Base-by-base conservation (phyloP, 2,888 invertebrate genomes). In the Empis livida region DNA sequence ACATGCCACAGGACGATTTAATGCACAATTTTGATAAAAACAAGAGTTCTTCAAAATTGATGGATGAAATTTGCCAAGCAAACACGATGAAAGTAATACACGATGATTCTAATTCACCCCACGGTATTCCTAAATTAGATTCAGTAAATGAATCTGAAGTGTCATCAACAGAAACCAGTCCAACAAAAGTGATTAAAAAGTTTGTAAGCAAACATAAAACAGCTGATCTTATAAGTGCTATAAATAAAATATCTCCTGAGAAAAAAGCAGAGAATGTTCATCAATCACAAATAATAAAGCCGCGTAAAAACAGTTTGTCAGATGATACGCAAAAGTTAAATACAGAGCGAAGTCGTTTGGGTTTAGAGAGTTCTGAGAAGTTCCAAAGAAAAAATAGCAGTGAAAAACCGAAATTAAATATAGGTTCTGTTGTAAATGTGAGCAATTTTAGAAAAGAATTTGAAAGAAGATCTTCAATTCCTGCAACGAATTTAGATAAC, bases 361-460 rank as follows among this genome's bases (percentile, higher is more conserved):
- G 79, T 51, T 78, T 82, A 53, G 82, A 82, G 60, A 78, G 78
- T 0, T 80, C 80, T 1, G 82, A 82, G 60, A 80, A 80, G 61
- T 81, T 82, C 61, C 79, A 79, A 59, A 79, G 75, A 51, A 67
- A 75, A 61, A 66, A 53, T 47, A 61, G 59, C 51, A 57, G 60
- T 9, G 73, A 75, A 43, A 86, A 86, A 62, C 82, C 82, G 32
- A 88, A 86, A 67, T 90, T 88, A 66, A 74, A 88, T 44, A 79
- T 85, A 54, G 83, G 89, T 61, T 84, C 88, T 30, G 78, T 78
- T 31, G 86, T 88, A 14, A 89, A 84, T 63, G 89, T 91, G 2
- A 87, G 85, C 45, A 89, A 84, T 61, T 89, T 85, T 56, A 90
- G 89, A 57, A 84, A 84, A 58, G 88, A 86, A 57, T 91, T 88